Evolutionary conservation across 64 coral and sea anemone species (phyloP).

Genomic region (Orbicella faveolata): DNA sequence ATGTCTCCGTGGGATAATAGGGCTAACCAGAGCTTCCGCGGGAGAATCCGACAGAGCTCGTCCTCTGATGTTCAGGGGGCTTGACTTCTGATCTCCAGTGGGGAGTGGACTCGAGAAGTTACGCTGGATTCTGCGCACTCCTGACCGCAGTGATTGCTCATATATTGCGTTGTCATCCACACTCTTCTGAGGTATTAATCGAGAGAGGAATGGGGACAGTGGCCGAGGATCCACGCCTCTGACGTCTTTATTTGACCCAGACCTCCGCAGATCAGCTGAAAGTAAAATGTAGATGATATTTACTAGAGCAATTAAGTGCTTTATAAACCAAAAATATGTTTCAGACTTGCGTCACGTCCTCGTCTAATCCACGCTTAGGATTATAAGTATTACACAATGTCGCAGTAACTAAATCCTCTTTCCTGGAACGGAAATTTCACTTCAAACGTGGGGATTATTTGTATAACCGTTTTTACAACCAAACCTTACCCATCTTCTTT

Average conservation of each 20-base stretch:
- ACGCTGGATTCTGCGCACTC: conserved; percentile 1
- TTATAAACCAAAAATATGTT: neutral
- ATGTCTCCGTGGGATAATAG: neutral
- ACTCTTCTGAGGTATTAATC: neutral
- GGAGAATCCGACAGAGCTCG: conserved; percentile 17
- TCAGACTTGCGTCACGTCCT: neutral
- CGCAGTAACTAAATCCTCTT: neutral
- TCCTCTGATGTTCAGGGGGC: neutral
- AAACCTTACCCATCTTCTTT: too few species aligned
- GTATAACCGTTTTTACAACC: neutral
- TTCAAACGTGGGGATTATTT: neutral
- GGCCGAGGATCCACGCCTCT: neutral
- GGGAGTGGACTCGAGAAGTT: conserved; percentile 29
- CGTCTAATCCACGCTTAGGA: neutral
- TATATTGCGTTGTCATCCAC: conserved; percentile 1
- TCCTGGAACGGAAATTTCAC: neutral
- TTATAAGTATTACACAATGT: neutral
- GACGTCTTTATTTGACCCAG: conserved; percentile 17
- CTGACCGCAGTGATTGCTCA: neutral
- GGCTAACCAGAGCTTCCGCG: conserved; percentile 13
- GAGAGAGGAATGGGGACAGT: conserved; percentile 13
- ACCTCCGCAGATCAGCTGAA: neutral
- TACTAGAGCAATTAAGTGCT: neutral
- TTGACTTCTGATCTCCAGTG: neutral
- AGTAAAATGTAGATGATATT: neutral